These are phyloP conservation scores for Chironomus tepperi DNA, from an alignment of 1,140 invertebrate genomes.

Conservation along the genomic window DNA sequence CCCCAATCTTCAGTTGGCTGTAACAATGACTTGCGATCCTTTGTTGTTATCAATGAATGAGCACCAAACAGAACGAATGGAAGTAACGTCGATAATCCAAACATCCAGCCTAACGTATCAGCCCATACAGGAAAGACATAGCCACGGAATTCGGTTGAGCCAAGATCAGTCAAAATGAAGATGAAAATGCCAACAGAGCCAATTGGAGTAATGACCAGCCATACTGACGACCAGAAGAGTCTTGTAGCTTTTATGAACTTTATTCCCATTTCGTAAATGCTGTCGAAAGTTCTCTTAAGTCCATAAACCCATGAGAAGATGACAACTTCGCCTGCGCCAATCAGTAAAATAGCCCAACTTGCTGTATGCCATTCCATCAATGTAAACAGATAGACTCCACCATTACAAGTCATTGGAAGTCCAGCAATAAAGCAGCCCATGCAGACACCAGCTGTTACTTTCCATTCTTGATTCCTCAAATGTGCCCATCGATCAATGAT, in stretches of 20 bases:
- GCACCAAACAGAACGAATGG: slow-evolving; percentile 39
- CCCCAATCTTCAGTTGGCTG: neutral
- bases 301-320: slow-evolving; percentile 67
- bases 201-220: slow-evolving; percentile 46
- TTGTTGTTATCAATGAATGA: neutral
- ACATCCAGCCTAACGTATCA: slow-evolving; percentile 56
- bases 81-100: slow-evolving; percentile 54
- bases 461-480: slow-evolving; percentile 50
- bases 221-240: slow-evolving; percentile 49
- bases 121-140: slow-evolving; percentile 62
- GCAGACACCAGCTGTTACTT: slow-evolving; percentile 52
- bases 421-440: slow-evolving; percentile 52
- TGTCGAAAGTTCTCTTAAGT: slow-evolving; percentile 45
- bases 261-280: slow-evolving; percentile 50
- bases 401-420: slow-evolving; percentile 58
- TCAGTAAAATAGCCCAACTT: slow-evolving; percentile 71
- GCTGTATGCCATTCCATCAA: slow-evolving; percentile 75
- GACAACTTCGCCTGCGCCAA: slow-evolving; percentile 59
- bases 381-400: slow-evolving; percentile 66
- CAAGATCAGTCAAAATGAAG: slow-evolving; percentile 58
- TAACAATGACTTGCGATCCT: neutral
- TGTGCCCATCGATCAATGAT: slow-evolving; percentile 62
- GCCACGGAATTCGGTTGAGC: slow-evolving; percentile 46
- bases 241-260: slow-evolving; percentile 41
- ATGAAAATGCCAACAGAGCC: slow-evolving; percentile 51